Evolutionary conservation across 92 coral and sea anemone genomes (phyloP).

Genomic region (Palythoa heliodiscus): DNA sequence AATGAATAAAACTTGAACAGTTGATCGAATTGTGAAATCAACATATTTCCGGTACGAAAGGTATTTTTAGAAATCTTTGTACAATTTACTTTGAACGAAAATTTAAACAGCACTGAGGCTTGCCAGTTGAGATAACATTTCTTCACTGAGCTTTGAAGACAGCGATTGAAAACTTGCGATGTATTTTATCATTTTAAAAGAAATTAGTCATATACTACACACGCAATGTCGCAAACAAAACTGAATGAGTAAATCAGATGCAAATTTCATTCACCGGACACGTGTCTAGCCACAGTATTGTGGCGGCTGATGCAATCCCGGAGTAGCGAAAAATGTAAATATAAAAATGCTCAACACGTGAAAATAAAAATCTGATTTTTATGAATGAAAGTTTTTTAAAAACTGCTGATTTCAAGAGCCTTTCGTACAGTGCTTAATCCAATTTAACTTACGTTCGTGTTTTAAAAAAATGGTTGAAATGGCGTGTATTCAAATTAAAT

Average conservation of each 20-base stretch:
- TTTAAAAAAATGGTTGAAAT: neutral
- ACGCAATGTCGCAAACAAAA: neutral
- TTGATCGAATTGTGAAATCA: neutral
- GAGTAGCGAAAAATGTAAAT: neutral
- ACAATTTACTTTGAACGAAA: neutral
- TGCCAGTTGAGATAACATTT: neutral
- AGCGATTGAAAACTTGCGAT: neutral
- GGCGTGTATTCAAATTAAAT: neutral
- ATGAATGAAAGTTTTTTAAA: neutral
- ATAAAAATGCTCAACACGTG: neutral
- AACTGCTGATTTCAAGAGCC: neutral
- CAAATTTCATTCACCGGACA: neutral
- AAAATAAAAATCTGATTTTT: neutral
- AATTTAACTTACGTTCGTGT: neutral
- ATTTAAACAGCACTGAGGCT: neutral
- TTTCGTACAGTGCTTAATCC: neutral
- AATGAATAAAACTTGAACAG: neutral
- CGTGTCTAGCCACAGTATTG: neutral
- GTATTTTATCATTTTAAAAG: neutral
- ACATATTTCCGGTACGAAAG: neutral
- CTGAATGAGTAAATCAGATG: constrained; percentile 1
- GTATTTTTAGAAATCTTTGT: neutral
- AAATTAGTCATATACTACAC: too few relatives aligned
- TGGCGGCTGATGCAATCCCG: constrained; percentile 7
- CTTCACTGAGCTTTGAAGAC: neutral